Evolutionary conservation across 2,113 vertebrate species (phyloP).

Genomic region (Corapipo altera): DNA sequence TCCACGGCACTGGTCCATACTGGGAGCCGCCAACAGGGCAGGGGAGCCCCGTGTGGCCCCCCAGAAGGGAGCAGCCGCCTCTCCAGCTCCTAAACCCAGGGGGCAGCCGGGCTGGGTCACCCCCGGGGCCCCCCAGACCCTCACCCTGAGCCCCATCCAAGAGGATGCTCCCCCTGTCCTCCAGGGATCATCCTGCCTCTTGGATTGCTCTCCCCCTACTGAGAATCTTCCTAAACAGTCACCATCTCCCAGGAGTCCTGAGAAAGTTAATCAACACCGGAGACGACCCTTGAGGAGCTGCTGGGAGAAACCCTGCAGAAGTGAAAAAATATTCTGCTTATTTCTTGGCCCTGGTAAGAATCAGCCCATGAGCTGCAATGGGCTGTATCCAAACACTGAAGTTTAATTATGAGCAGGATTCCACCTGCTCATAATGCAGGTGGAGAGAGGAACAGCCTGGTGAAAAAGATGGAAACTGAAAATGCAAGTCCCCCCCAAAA

Average conservation of each 20-base stretch:
- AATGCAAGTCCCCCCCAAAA: background rate
- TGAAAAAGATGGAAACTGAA: background rate
- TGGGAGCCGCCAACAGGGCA: background rate
- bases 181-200: background rate
- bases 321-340: background rate
- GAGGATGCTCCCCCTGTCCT: background rate
- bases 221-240: background rate
- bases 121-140: too few species aligned
- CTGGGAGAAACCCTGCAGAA: background rate
- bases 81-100: accelerated
- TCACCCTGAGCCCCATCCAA: background rate
- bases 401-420: background rate
- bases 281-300: background rate
- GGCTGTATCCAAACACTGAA: background rate
- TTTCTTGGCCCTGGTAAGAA: background rate
- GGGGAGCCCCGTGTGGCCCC: accelerated
- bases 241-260: background rate
- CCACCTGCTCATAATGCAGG: background rate
- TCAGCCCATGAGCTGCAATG: background rate
- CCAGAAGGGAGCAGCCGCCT: background rate
- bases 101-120: background rate
- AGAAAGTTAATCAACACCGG: background rate
- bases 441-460: background rate
- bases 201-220: too few species aligned
- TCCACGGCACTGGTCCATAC: background rate